Evolutionary conservation across 2,888 invertebrate species (phyloP), one percentile per base, ranked within the genome.

Genomic region (Drosophila rellima): DNA sequence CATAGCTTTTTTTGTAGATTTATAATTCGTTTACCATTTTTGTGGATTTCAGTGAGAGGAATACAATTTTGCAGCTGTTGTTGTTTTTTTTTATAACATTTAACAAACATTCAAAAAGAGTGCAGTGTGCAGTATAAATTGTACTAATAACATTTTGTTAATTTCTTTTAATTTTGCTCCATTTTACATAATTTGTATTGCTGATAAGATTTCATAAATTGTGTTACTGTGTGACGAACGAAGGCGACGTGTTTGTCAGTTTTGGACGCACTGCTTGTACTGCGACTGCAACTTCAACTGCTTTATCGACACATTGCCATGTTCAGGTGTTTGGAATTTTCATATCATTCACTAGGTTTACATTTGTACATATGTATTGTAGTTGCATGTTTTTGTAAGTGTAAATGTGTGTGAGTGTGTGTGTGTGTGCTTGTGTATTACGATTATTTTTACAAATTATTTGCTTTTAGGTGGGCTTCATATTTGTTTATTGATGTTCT

Each of bases 21-120:
- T 65, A 90, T 90, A 90, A 90, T 83, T 90, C 91, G 90, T 90
- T 91, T 91, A 90, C 91, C 90, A 82, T 86, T 79, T 83, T 52
- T 39, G 62, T 70, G 63, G 51, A 42, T 48, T 64, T 48, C 33
- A 48, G 78, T 68, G 86, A 82, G 82, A 79, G 74, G 77, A 84
- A 82, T 86, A 74, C 88, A 86, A 88, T 80, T 86, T 85, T 85
- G 80, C 90, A 81, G 82, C 79, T 88, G 82, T 74, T 84, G 59
- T 67, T 70, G 52, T 31, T 64, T 57, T 26, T 57, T 26, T 66
- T 77, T 56, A 76, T 80, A 88, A 86, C 87, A 86, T 74, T 88
- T 71, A 83, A 88, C 89, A 90, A 90, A 85, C 87, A 78, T 85
- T 85, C 72, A 86, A 87, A 89, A 89, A 88, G 82, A 69, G 85